A percentile compares a stretch with the other conserved stretches of the same genome.
These are phyloP conservation scores for Diacarnus erythraeanus DNA, from an alignment of 37 sponge, comb jelly and placozoan species.

Conservation along the genomic window DNA sequence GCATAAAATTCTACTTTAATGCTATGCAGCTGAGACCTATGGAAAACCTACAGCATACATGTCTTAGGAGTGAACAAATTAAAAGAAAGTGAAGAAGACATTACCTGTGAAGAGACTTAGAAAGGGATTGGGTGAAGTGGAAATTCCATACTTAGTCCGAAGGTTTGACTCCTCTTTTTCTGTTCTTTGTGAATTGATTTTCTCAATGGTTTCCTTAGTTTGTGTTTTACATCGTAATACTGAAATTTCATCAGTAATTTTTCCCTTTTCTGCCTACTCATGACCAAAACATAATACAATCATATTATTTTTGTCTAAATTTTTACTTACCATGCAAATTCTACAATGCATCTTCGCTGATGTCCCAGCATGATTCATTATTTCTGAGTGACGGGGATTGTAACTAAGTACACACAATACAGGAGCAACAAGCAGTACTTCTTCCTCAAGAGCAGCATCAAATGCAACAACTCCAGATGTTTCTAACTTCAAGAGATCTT, in stretches of 20 bases:
- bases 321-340: slow-evolving; percentile 39
- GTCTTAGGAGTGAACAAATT: neutral
- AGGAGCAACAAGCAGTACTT: slow-evolving; percentile 38
- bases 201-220: neutral
- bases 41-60: neutral
- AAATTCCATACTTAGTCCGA: slow-evolving; percentile 8
- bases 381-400: slow-evolving; percentile 39
- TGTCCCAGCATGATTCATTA: slow-evolving; percentile 30
- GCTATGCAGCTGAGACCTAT: no score
- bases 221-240: neutral
- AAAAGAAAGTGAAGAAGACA: no score
- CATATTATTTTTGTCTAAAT: neutral
- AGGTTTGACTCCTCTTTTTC: neutral
- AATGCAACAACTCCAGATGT: neutral
- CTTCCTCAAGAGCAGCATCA: slow-evolving; percentile 21
- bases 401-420: slow-evolving; percentile 25
- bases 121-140: neutral
- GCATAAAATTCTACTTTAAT: neutral
- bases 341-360: slow-evolving; percentile 38
- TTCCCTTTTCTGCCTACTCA: neutral
- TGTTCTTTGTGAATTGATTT: neutral
- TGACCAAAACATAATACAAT: neutral
- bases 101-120: slow-evolving; percentile 5
- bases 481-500: slow-evolving; percentile 21
- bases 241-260: neutral